A percentile compares a stretch with the other conserved stretches of the same genome.
Evolutionary conservation across 2,888 invertebrate genomes (phyloP).

Genomic region (Nysson spinosus): DNA sequence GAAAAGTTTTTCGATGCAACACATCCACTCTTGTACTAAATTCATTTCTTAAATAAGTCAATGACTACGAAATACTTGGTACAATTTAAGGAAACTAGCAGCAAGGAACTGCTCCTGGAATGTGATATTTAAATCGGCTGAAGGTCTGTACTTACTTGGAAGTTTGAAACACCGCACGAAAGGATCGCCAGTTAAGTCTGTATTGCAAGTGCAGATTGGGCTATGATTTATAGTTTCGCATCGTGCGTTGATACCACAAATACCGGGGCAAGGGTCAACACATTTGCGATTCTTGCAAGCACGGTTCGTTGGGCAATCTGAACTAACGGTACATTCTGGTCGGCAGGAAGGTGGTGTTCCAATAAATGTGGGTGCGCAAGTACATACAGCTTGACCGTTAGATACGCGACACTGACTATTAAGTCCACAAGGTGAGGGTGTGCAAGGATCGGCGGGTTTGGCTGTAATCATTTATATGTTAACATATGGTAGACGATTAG

Average conservation of each 20-base stretch:
- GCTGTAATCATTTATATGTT: slow-evolving; percentile 19
- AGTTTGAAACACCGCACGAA: slow-evolving; percentile 73
- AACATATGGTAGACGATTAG: background rate
- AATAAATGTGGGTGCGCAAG: slow-evolving; percentile 81
- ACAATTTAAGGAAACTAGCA: too few relatives aligned
- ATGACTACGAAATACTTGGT: too few relatives aligned
- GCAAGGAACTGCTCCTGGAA: too few relatives aligned
- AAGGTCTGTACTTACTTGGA: slow-evolving; percentile 50
- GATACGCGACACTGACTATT: slow-evolving; percentile 84
- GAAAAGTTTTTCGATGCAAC: background rate
- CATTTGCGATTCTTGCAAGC: slow-evolving; percentile 84
- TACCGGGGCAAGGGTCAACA: slow-evolving; percentile 82
- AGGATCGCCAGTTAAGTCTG: slow-evolving; percentile 79
- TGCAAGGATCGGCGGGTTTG: slow-evolving; percentile 80
- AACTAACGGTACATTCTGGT: slow-evolving; percentile 83
- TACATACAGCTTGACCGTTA: slow-evolving; percentile 82
- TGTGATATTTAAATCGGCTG: too few relatives aligned
- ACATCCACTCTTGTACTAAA: background rate
- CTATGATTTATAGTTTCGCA: slow-evolving; percentile 79
- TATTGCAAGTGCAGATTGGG: slow-evolving; percentile 78
- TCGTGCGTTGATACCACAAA: slow-evolving; percentile 80
- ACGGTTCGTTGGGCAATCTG: slow-evolving; percentile 81
- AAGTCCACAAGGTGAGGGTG: slow-evolving; percentile 84
- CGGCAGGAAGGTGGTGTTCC: slow-evolving; percentile 83
- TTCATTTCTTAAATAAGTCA: slow-evolving; percentile 1